Base-by-base conservation (phyloP, 2,797 vertebrate genomes). In the Pangasius macronema region DNA sequence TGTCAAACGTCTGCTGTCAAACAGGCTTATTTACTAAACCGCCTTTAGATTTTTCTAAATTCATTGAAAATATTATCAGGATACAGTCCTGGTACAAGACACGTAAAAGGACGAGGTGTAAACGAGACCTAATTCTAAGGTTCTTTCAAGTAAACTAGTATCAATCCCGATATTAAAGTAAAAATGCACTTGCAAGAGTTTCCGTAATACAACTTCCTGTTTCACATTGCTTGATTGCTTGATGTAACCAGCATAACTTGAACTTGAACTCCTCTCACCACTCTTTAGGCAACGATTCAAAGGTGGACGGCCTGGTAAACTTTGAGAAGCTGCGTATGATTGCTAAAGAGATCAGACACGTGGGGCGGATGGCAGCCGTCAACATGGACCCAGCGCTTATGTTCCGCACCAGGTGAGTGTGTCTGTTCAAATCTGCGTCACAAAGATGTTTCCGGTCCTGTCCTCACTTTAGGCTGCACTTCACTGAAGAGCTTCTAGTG, bases 281-380 rank as follows among this genome's bases (percentile, higher is more conserved):
- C 39, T 82, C 1, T 33, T 20, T 39, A 99, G 99, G 99, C 84
- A 99, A 99, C 65, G 99, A 99, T 93, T 99, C 99, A 0, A 99
- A 99, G 92, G 99, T 99, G 84, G 99, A 99, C 2, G 99, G 99
- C 53, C 93, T 99, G 92, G 97, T 99, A 83, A 99, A 99, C 94
- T 99, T 99, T 91, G 99, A 99, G 95, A 99, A 99, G 94, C 95
- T 99, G 88, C 95, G 99, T 90, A 99, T 99, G 99, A 99, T 99
- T 59, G 99, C 99, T 5, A 99, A 99, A 95, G 98, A 99, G 95
- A 99, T 99, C 33, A 96, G 98, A 51, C 98, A 99, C 0, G 99
- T 99, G 0, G 98, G 99, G 22, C 96, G 99, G 90, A 99, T 99
- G 99, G 99, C 98, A 0, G 99, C 99, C 0, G 98, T 99, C 59